These are phyloP conservation scores for Dicycla oo DNA, from an alignment of 2,888 invertebrate genomes.

Conservation along the genomic window DNA sequence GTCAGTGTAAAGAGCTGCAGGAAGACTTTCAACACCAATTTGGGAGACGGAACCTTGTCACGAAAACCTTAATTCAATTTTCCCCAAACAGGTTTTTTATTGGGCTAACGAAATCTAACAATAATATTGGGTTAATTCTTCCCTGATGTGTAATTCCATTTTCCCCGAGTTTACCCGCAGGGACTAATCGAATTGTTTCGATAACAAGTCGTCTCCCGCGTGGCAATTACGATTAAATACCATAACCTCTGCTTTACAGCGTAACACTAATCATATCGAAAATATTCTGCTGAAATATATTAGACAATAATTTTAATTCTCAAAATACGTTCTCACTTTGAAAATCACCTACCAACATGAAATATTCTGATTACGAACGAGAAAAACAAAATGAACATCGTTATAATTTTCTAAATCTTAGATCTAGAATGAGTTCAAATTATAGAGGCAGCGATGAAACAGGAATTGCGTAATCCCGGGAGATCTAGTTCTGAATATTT, in stretches of 20 bases:
- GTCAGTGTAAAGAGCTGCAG: slow-evolving; percentile 91
- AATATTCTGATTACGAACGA: slow-evolving; percentile 65
- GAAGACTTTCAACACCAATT: slow-evolving; percentile 88
- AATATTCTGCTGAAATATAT: slow-evolving; percentile 86
- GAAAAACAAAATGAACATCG: slow-evolving; percentile 26
- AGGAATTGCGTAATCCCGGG: slow-evolving; percentile 26
- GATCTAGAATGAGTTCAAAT: slow-evolving; percentile 48
- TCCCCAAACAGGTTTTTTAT: slow-evolving; percentile 48
- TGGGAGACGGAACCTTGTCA: slow-evolving; percentile 53
- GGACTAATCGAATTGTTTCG: slow-evolving; percentile 53
- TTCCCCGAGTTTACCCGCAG: slow-evolving; percentile 41
- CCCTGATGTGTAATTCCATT: slow-evolving; percentile 50
- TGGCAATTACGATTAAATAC: slow-evolving; percentile 84
- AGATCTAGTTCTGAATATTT: slow-evolving; percentile 54
- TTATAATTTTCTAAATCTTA: slow-evolving; percentile 43
- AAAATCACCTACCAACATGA: slow-evolving; percentile 76
- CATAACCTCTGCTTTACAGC: slow-evolving; percentile 83
- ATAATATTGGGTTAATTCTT: slow-evolving; percentile 53
- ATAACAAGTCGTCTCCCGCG: slow-evolving; percentile 64
- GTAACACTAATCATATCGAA: slow-evolving; percentile 86
- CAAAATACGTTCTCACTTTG: slow-evolving; percentile 81
- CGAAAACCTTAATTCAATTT: slow-evolving; percentile 56
- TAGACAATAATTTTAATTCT: slow-evolving; percentile 83
- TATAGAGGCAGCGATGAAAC: slow-evolving; percentile 21
- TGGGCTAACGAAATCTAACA: slow-evolving; percentile 41